Conservation (phyloP, 2,888 invertebrate species). For the Macrosiphum euphorbiae region DNA sequence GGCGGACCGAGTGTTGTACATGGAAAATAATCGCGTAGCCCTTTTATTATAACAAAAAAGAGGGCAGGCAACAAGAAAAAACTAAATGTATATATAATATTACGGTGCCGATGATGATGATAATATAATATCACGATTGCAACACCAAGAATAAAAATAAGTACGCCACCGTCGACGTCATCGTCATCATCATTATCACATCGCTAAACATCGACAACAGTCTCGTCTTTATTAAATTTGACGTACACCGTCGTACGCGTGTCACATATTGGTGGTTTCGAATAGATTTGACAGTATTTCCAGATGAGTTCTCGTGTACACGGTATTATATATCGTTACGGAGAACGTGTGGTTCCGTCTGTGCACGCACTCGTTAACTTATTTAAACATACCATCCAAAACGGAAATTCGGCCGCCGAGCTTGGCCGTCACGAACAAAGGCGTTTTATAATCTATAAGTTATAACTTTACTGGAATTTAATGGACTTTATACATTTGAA, state of each 20-base stretch:
- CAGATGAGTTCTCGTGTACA: slow-evolving; percentile 7
- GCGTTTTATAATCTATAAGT: background rate
- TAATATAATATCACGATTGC: background rate
- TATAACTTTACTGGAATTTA: background rate
- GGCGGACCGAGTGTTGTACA: background rate
- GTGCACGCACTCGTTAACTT: background rate
- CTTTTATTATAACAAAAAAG: background rate
- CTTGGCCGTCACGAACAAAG: background rate
- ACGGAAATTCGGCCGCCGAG: background rate
- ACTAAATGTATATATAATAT: background rate
- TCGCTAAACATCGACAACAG: background rate
- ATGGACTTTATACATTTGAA: background rate
- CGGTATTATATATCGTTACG: background rate
- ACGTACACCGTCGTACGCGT: background rate
- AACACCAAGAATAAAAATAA: background rate
- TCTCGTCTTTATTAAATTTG: background rate
- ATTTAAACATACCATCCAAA: background rate
- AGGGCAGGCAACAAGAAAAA: background rate
- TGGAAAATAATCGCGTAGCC: background rate
- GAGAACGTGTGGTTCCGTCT: background rate
- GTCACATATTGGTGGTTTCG: background rate
- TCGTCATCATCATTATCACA: background rate
- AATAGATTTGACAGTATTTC: slow-evolving; percentile 16
- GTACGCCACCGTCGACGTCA: background rate
- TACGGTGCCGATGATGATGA: background rate